Base-by-base conservation (phyloP, 2,888 invertebrate genomes). In the Philaethria dido region DNA sequence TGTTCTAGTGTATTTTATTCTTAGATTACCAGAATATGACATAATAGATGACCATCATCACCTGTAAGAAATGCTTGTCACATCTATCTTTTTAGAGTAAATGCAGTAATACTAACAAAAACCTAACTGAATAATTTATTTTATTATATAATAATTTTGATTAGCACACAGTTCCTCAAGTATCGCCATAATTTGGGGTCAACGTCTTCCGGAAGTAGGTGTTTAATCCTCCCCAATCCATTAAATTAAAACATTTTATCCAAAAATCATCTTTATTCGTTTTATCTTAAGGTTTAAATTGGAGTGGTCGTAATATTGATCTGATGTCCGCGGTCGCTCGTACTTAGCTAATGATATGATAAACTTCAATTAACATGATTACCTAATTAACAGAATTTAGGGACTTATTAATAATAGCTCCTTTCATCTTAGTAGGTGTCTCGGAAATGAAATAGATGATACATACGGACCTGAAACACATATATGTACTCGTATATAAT, bases 311-410 rank as follows among this genome's bases (percentile, higher is more conserved):
- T 3, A 45, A 54, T 45, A 20, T 52, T 2, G 61, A 66, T 61
- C 33, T 45, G 33, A 55, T 55, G 52, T 29, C 50, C 61, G 52
- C 29, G 39, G 52, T 36, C 61, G 61, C 22, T 45, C 36, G 61
- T 66, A 66, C 66, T 66, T 61, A 66, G 66, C 52, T 67, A 68
- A 70, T 70, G 64, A 70, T 62, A 70, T 70, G 64, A 70, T 68
- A 68, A 65, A 65, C 59, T 54, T 65, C 68, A 68, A 70, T 70
- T 70, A 70, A 62, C 62, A 65, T 62, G 62, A 70, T 68, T 64
- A 69, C 66, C 63, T 69, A 68, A 69, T 69, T 69, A 68, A 64
- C 52, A 36, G 59, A 62, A 65, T 65, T 62, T 59, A 52, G 52
- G 50, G 62, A 69, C 60, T 66, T 70, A 68, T 68, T 70, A 70